Evolutionary conservation across 2,888 invertebrate species (phyloP), one percentile per base, ranked within the genome.

Genomic region (Auanema sp.): DNA sequence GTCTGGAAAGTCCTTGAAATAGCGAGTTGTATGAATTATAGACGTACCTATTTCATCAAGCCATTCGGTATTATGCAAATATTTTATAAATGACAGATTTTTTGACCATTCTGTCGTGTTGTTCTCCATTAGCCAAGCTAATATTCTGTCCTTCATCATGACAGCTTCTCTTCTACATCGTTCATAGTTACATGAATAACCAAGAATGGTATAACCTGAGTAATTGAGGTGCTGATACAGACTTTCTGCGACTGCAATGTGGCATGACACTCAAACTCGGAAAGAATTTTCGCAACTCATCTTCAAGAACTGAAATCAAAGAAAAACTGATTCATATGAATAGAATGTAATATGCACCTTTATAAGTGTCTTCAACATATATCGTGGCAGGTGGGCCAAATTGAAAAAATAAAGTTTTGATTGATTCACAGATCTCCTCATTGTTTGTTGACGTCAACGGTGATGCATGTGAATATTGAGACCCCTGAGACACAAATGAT

Each of bases 61-160:
- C 59, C 59, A 60, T 23, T 60, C 59, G 11, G 52, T 43, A 41
- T 60, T 60, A 44, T 60, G 59, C 23, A 53, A 33, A 41, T 25
- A 60, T 23, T 60, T 60, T 53, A 60, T 60, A n/a, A 53, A 51
- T 33, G 42, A 33, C 18, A 60, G 41, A 23, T 60, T 43, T 14
- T 33, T n/a, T 14, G 52, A 14, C 59, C 59, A 60, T n/a, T 23
- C 43, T n/a, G 41, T 21, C n/a, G 50, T 16, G 6, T 51, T 53
- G 43, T 51, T 51, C 21, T 60, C 59, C 16, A 60, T 44, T 44
- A 60, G 2, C 59, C 59, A 60, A 12, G 59, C 59, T 23, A 60
- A 60, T 5, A 60, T 41, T 2, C 59, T 21, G 6, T 60, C 59
- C 42, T 52, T 60, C 23, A 60, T 41, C n/a, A 51, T 51, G 21